These are phyloP conservation scores for Dysmachus trigonus DNA, from an alignment of 2,888 invertebrate species.

Conservation along the genomic window DNA sequence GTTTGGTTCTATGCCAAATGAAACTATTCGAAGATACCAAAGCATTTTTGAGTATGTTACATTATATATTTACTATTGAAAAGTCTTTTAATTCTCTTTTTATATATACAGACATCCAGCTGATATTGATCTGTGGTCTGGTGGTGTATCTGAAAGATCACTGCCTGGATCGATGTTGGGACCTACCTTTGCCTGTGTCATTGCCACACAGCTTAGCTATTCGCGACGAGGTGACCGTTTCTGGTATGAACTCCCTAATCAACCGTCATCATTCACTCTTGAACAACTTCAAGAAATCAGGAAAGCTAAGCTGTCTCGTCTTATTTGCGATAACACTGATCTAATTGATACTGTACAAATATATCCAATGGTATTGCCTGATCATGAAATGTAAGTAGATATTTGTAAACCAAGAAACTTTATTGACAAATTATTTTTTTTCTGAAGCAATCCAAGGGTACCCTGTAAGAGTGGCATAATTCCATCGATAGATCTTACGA, in stretches of 20 bases:
- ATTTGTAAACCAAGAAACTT: neutral
- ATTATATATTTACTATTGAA: neutral
- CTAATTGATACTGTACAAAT: constrained; percentile 90
- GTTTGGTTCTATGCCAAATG: constrained; percentile 88
- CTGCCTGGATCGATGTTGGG: constrained; percentile 92
- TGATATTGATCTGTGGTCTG: constrained; percentile 95
- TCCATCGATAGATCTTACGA: constrained; percentile 85
- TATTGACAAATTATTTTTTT: neutral
- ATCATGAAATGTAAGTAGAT: constrained; percentile 87
- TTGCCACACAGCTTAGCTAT: constrained; percentile 92
- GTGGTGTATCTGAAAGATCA: constrained; percentile 90
- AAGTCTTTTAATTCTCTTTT: constrained; percentile 4
- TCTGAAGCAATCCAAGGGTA: constrained; percentile 86
- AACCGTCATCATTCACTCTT: constrained; percentile 88
- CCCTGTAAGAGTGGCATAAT: constrained; percentile 89
- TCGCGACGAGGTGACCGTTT: constrained; percentile 90
- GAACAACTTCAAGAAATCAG: constrained; percentile 86
- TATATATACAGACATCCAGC: constrained; percentile 74
- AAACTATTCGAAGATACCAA: constrained; percentile 82
- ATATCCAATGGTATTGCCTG: constrained; percentile 91
- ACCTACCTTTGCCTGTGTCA: constrained; percentile 92
- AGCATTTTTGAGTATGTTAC: constrained; percentile 80
- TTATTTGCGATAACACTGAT: constrained; percentile 93
- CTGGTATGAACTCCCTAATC: constrained; percentile 93
- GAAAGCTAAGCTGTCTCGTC: constrained; percentile 80